Conservation (phyloP, 2,888 invertebrate species). For the Cryptosula pallasiana region DNA sequence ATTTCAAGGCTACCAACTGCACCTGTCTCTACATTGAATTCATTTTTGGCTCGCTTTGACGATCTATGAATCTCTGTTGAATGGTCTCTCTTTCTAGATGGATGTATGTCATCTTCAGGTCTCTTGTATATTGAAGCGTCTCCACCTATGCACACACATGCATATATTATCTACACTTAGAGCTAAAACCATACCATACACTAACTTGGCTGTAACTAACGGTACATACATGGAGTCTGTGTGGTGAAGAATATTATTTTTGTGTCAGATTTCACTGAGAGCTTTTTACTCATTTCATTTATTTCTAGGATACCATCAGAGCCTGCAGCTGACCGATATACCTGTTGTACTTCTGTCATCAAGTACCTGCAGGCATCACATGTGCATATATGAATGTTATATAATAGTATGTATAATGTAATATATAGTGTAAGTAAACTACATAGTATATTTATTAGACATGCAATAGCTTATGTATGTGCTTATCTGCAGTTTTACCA, state of each 20-base stretch:
- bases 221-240: slow-evolving; percentile 70
- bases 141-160: slow-evolving; percentile 66
- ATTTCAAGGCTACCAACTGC: not conserved
- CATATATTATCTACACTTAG: too few relatives aligned
- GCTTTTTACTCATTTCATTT: slow-evolving; percentile 28
- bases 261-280: slow-evolving; percentile 58
- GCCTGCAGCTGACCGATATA: not conserved
- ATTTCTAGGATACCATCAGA: not conserved
- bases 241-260: slow-evolving; percentile 79
- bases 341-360: slow-evolving; percentile 27
- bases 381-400: too few relatives aligned
- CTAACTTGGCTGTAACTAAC: too few relatives aligned
- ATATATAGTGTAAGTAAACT: too few relatives aligned
- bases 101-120: slow-evolving; percentile 28
- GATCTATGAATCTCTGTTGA: not conserved
- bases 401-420: too few relatives aligned
- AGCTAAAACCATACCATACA: too few relatives aligned
- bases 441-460: too few relatives aligned
- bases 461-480: too few relatives aligned
- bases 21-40: not conserved
- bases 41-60: not conserved
- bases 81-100: not conserved
- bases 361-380: slow-evolving; percentile 36
- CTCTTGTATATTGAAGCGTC: slow-evolving; percentile 82
- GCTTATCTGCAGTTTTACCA: too few relatives aligned